These are phyloP conservation scores for Rhynchopsitta pachyrhyncha DNA, from an alignment of 2,113 vertebrate genomes.

Conservation along the genomic window DNA sequence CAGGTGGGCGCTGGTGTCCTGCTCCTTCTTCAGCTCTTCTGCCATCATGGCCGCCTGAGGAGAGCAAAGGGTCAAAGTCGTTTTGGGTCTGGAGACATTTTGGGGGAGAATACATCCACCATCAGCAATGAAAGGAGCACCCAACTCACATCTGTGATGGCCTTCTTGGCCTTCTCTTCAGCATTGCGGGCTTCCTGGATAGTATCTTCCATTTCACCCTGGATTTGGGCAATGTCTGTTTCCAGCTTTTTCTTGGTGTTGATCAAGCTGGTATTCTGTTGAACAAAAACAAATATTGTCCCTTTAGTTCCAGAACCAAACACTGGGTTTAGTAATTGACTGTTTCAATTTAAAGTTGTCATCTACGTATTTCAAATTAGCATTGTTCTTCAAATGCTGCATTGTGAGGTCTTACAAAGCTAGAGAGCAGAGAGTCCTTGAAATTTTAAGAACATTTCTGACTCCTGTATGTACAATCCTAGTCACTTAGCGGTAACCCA, in stretches of 20 bases:
- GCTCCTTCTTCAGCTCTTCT: constrained; percentile 93
- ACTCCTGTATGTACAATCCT: neutral
- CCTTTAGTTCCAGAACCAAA: neutral
- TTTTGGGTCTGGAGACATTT: too few species aligned
- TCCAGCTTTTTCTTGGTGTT: constrained; percentile 26
- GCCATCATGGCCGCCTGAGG: constrained; percentile 87
- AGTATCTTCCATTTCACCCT: neutral
- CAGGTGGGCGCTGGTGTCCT: constrained; percentile 88
- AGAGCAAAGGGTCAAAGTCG: neutral
- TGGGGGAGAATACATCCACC: too few species aligned
- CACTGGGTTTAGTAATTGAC: neutral
- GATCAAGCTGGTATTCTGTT: neutral
- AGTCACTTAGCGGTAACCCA: rapidly evolving
- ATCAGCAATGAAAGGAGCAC: too few species aligned
- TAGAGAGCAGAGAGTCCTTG: neutral
- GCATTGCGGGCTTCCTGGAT: constrained; percentile 81
- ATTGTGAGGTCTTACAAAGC: neutral
- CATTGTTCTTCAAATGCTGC: neutral
- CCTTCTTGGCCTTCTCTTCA: constrained; percentile 81
- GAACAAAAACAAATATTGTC: neutral
- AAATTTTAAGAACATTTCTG: neutral
- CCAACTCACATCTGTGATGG: constrained; percentile 69
- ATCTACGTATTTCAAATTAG: too few species aligned
- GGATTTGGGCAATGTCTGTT: constrained; percentile 48
- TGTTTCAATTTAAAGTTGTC: neutral